A percentile compares a stretch with the other conserved stretches of the same genome.
Evolutionary conservation across 2,888 invertebrate species (phyloP).

Genomic region (Leptinotarsa juncta): DNA sequence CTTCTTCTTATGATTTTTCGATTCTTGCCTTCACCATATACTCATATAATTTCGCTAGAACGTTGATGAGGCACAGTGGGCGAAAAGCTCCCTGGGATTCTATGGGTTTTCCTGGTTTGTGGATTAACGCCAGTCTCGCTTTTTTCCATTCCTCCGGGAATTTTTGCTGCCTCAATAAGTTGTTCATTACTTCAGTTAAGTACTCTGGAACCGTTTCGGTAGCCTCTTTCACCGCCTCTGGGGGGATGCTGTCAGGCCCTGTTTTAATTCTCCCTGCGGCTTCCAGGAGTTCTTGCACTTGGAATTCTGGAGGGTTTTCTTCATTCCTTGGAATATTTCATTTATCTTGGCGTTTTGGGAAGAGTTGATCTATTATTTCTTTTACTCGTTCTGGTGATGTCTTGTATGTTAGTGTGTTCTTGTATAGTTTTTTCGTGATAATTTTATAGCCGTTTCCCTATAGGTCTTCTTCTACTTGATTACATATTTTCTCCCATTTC

Average conservation of each 20-base stretch:
- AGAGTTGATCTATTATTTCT: too few species aligned
- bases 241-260: background rate
- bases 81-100: background rate
- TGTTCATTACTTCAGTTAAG: background rate
- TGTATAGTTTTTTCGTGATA: too few species aligned
- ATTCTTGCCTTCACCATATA: too few species aligned
- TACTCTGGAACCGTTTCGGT: background rate
- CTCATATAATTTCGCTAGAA: background rate
- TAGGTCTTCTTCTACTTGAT: too few species aligned
- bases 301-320: background rate
- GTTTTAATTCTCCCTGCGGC: background rate
- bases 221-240: background rate
- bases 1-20: too few species aligned
- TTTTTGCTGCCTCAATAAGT: background rate
- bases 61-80: slow-evolving; percentile 1
- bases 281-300: background rate
- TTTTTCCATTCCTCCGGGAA: slow-evolving; percentile 12
- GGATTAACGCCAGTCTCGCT: background rate
- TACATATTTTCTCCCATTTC: too few species aligned
- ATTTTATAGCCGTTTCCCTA: too few species aligned
- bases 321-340: too few species aligned
- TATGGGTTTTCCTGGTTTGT: background rate
- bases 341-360: too few species aligned
- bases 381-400: background rate
- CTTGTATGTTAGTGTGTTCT: too few species aligned